These are phyloP conservation scores for Protaetia brevitarsis DNA, from an alignment of 1,140 invertebrate species.

Conservation along the genomic window DNA sequence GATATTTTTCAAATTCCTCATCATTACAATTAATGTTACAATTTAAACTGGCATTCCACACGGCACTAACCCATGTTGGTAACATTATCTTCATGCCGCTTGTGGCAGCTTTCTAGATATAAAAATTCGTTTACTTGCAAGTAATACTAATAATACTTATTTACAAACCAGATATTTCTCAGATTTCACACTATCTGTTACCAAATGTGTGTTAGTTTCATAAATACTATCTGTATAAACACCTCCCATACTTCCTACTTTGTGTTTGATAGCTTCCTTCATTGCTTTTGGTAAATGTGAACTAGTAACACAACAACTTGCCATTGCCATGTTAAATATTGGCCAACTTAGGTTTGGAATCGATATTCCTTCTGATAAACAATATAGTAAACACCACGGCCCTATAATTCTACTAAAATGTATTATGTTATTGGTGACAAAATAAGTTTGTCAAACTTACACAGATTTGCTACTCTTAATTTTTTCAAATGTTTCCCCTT, in stretches of 20 bases:
- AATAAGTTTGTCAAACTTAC: conserved; percentile 52
- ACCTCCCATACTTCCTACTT: conserved; percentile 82
- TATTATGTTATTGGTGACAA: conserved; percentile 26
- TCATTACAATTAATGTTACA: conserved; percentile 63
- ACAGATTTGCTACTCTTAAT: conserved; percentile 62
- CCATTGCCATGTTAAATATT: conserved; percentile 80
- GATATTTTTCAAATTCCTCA: conserved; percentile 61
- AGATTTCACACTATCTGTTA: conserved; percentile 70
- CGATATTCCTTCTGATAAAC: conserved; percentile 65
- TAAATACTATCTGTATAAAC: conserved; percentile 68
- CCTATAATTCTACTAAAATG: conserved; percentile 67
- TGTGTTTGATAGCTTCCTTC: conserved; percentile 67
- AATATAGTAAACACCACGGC: conserved; percentile 73
- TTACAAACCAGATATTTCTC: conserved; percentile 68
- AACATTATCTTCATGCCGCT: conserved; percentile 71
- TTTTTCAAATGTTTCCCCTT: conserved; percentile 65
- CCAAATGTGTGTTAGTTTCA: conserved; percentile 74
- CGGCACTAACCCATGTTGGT: conserved; percentile 72
- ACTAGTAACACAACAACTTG: conserved; percentile 67
- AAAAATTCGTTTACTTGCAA: not conserved
- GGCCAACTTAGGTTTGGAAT: conserved; percentile 73
- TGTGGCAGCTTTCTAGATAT: conserved; percentile 64
- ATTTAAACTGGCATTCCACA: conserved; percentile 70
- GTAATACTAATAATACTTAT: not conserved
- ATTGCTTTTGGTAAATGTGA: conserved; percentile 62